These are phyloP conservation scores for Anoplophora glabripennis DNA, from an alignment of 1,140 invertebrate genomes.

Conservation along the genomic window DNA sequence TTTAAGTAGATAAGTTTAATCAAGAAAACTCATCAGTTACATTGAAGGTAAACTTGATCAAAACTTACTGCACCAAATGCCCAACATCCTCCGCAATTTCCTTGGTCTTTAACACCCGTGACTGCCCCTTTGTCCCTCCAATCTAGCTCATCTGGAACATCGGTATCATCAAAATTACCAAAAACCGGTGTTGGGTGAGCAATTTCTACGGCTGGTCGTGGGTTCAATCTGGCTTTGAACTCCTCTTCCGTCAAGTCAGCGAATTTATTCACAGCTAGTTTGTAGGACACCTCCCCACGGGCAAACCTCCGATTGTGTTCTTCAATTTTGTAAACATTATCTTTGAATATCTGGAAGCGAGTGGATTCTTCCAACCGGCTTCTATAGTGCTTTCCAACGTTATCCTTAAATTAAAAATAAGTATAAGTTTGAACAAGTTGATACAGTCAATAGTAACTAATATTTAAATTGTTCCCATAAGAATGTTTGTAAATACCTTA, in stretches of 20 bases:
- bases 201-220: too few species aligned
- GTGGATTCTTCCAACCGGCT: slow-evolving; percentile 16
- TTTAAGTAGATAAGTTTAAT: too few species aligned
- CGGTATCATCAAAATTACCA: slow-evolving; percentile 38
- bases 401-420: too few species aligned
- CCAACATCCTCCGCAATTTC: slow-evolving; percentile 20
- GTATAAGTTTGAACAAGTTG: too few species aligned
- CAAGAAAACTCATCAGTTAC: slow-evolving; percentile 8
- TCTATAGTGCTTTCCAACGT: not conserved
- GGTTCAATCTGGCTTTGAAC: not conserved
- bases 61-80: slow-evolving; percentile 20
- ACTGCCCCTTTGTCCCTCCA: slow-evolving; percentile 11
- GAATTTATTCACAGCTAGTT: slow-evolving; percentile 28
- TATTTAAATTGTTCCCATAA: too few species aligned
- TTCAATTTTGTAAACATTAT: slow-evolving; percentile 17
- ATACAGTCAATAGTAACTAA: too few species aligned
- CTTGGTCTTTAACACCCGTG: slow-evolving; percentile 18
- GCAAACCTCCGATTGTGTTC: slow-evolving; percentile 27
- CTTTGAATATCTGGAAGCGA: slow-evolving; percentile 27
- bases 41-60: not conserved
- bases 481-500: too few species aligned
- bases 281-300: slow-evolving; percentile 20
- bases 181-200: too few species aligned
- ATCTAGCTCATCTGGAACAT: slow-evolving; percentile 4
- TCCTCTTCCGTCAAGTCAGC: slow-evolving; percentile 27